These are phyloP conservation scores for Deroplatys truncata DNA, from an alignment of 2,888 invertebrate species.

Conservation along the genomic window DNA sequence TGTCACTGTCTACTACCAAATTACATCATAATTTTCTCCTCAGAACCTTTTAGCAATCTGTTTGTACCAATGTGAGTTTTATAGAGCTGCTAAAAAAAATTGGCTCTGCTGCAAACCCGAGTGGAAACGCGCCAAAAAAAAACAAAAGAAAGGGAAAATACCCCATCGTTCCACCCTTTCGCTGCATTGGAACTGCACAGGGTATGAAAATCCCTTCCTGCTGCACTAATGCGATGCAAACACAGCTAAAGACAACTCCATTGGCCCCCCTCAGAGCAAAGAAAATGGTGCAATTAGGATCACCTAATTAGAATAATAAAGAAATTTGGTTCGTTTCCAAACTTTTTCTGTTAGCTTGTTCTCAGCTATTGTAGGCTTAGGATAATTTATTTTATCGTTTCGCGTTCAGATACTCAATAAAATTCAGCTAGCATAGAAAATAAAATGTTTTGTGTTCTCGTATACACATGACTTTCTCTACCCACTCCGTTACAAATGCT, in stretches of 20 bases:
- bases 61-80: slow-evolving; percentile 15
- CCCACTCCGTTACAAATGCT: too few relatives aligned
- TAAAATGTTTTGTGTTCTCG: too few relatives aligned
- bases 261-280: background rate
- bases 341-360: background rate
- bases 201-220: too few relatives aligned
- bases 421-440: too few relatives aligned
- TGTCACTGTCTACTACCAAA: slow-evolving; percentile 23
- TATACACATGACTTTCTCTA: too few relatives aligned
- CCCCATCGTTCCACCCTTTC: background rate
- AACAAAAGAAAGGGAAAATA: background rate
- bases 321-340: background rate
- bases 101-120: background rate
- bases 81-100: background rate
- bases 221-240: too few relatives aligned
- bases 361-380: too few relatives aligned
- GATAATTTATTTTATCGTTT: too few relatives aligned
- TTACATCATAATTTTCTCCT: slow-evolving; percentile 28
- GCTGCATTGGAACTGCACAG: too few relatives aligned
- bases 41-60: slow-evolving; percentile 24
- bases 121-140: background rate
- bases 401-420: too few relatives aligned
- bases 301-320: background rate
- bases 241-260: too few relatives aligned
- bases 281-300: background rate